Evolutionary conservation across 2,113 vertebrate species (phyloP).

Genomic region (Hymenochirus boettgeri): DNA sequence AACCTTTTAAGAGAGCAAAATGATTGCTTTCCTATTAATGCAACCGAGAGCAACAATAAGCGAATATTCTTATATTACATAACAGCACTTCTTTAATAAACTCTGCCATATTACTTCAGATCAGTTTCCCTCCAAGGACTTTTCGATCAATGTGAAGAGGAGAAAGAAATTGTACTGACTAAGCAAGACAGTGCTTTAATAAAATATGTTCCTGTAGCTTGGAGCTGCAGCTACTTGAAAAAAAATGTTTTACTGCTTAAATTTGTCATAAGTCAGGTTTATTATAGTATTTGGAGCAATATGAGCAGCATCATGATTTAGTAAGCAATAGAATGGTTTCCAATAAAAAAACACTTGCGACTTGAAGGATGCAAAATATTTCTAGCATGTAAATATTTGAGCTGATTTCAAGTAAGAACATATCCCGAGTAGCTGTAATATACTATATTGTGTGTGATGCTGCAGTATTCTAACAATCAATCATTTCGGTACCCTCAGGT

Average conservation of each 20-base stretch:
- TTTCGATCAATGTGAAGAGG: conserved; percentile 19
- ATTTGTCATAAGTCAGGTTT: conserved; percentile 42
- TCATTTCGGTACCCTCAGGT: conserved; percentile 20
- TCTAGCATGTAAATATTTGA: conserved; percentile 39
- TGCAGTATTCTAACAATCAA: conserved; percentile 34
- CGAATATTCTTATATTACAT: too few species aligned
- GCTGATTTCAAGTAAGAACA: conserved; percentile 24
- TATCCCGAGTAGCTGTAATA: conserved; percentile 24
- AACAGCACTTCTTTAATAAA: conserved; percentile 23
- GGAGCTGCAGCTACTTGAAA: conserved; percentile 21
- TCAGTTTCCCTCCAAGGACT: conserved; percentile 28
- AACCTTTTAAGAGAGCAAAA: conserved; percentile 26
- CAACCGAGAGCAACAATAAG: not conserved
- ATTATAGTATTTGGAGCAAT: conserved; percentile 21
- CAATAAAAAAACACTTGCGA: conserved; percentile 22
- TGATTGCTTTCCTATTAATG: conserved; percentile 9
- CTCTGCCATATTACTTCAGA: conserved; percentile 15
- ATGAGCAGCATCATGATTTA: conserved; percentile 35
- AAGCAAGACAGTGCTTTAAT: conserved; percentile 37
- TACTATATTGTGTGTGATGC: conserved; percentile 23
- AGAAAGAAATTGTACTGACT: conserved; percentile 30
- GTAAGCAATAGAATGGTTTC: conserved; percentile 30
- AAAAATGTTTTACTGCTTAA: conserved; percentile 37
- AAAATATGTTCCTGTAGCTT: conserved; percentile 38
- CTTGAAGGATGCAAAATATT: conserved; percentile 26